Base-by-base conservation (phyloP, 2,797 vertebrate species). In the Crenichthys baileyi region DNA sequence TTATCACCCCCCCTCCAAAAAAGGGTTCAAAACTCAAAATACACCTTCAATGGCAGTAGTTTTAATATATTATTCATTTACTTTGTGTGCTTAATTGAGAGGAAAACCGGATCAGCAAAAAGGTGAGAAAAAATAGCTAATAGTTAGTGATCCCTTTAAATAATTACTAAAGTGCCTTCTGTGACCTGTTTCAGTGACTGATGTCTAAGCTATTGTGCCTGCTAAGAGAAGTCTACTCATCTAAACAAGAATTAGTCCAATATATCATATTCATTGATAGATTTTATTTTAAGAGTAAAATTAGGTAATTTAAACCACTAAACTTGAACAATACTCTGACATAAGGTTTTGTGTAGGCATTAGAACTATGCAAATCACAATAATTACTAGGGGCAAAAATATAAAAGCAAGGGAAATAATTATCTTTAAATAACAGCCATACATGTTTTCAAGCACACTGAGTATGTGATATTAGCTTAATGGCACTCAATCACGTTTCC, bases 51-150 rank as follows among this genome's bases (percentile, higher is more conserved):
- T 18, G 20, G 55, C 72, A n/a, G 11, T 76, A 68, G 74, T 82
- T 88, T 87, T 68, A 75, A 81, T 78, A 29, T 12, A 26, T 92
- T 93, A 90, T 90, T 93, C 83, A 85, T 85, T 61, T 26, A 51
- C 88, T 85, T 81, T 88, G 88, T 78, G 68, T 90, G 88, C 78
- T 83, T 95, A 94, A 93, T 94, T 93, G 91, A 94, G 90, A 90
- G 89, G 90, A 92, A 92, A 93, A 92, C 87, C 92, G 90, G 91
- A 91, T 94, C 94, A 95, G 93, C 90, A 90, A 78, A 91, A 91
- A 94, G 92, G 91, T 90, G 91, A 94, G 79, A 67, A 44, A 44
- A 85, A 91, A 89, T 92, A 91, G 88, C 93, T 93, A 90, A 88
- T 89, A 92, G 87, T 80, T 83, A 84, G 87, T 83, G 82, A 92